Conservation (phyloP, 92 coral and sea anemone genomes). For the Palythoa grandiflora region DNA sequence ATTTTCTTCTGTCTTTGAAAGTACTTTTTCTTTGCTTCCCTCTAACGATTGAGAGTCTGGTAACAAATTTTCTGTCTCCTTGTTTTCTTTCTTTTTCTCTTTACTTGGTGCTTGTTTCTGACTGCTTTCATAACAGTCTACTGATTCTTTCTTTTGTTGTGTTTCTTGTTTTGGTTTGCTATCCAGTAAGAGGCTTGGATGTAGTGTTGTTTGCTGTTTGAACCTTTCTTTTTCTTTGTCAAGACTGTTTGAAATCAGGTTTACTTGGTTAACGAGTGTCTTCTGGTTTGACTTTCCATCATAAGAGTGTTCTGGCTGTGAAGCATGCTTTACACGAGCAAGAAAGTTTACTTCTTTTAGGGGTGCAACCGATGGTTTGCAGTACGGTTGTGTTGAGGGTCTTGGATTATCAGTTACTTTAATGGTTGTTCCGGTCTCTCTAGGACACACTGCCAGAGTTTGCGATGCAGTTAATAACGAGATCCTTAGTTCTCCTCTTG, state of each 20-base stretch:
- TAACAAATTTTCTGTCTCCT: no score
- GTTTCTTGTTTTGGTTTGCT: background rate
- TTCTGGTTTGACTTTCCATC: no score
- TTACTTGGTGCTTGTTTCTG: no score
- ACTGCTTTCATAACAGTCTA: background rate
- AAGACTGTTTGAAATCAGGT: no score
- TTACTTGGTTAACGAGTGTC: no score
- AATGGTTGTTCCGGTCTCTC: background rate
- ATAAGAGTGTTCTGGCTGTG: background rate
- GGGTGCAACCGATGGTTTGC: background rate
- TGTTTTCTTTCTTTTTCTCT: no score
- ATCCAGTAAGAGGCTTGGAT: background rate
- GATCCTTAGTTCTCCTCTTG: background rate
- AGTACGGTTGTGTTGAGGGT: background rate
- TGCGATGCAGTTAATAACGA: background rate
- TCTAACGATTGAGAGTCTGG: no score
- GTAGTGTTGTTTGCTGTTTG: no score
- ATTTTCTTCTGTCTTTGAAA: no score
- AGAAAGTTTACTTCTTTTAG: background rate
- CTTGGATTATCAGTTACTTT: background rate
- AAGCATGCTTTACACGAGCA: background rate
- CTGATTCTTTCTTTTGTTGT: background rate
- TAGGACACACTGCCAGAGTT: background rate
- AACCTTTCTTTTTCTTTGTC: no score
- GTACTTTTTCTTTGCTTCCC: no score